A percentile compares a stretch with the other conserved stretches of the same genome.
These are phyloP conservation scores for Tychaedon coryphoeus DNA, from an alignment of 2,113 vertebrate genomes.

Conservation along the genomic window DNA sequence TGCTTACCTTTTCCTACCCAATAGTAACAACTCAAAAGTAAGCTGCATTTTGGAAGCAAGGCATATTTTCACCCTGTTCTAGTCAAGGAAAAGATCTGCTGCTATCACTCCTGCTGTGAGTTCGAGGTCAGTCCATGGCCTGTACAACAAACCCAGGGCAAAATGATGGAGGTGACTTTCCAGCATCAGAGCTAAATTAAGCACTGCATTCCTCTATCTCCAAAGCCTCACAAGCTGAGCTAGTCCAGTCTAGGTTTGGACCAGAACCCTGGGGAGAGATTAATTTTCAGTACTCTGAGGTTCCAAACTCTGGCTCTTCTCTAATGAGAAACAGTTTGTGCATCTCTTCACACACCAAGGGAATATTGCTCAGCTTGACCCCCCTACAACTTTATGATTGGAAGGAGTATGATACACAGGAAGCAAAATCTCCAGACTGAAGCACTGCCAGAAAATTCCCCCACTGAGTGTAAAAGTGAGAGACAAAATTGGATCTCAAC, in stretches of 20 bases:
- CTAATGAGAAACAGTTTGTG: neutral
- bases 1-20: neutral
- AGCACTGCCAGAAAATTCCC: slow-evolving; percentile 22
- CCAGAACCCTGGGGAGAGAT: neutral
- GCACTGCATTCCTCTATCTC: neutral
- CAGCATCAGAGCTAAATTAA: neutral
- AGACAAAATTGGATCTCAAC: slow-evolving; percentile 40
- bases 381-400: slow-evolving; percentile 29
- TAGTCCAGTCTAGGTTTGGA: neutral
- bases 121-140: neutral
- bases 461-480: slow-evolving; percentile 24
- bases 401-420: neutral
- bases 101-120: neutral
- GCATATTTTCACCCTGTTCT: neutral
- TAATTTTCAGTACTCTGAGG: neutral
- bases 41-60: neutral
- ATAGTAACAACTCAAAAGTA: neutral
- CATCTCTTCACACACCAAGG: neutral
- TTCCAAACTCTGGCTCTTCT: neutral
- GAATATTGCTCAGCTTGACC: slow-evolving; percentile 19
- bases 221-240: neutral
- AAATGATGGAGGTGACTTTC: neutral
- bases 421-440: slow-evolving; percentile 31
- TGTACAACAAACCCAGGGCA: neutral
- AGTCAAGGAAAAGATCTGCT: neutral